Evolutionary conservation across 1,140 invertebrate species (phyloP), one percentile per base, ranked within the genome.

Genomic region (Trissolcus basalis): DNA sequence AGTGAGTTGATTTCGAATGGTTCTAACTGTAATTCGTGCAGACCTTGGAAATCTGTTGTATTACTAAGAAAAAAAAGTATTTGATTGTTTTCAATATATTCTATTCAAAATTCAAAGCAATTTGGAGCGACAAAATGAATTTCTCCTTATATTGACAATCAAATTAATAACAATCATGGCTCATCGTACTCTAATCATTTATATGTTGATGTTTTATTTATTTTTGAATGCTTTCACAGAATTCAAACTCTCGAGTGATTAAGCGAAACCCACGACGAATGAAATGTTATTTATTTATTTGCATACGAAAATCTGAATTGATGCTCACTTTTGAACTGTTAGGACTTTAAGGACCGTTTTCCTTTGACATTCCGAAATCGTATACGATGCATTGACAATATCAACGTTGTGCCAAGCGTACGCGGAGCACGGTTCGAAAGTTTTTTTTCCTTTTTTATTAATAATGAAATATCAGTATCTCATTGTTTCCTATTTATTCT

Each of bases 341-440:
- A 50, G 10, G 4, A 39, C 16, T 55, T 55, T 10, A 44, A 19
- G 27, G 39, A 14, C 39, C 63, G 27, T 67, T 44, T 14, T 67
- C 12, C 19, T 58, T 47, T 54, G 6, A 68, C 64, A 68, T 68
- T 68, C 55, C 64, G 53, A 44, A 51, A 44, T 36, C 13, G n/a
- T n/a, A 16, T 50, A 39, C 16, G 39, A 64, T 50, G 35, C 43
- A 43, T 54, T 10, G 54, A 68, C 64, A 68, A 68, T 59, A 68
- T 53, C 15, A 39, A 47, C 15, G 43, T 53, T 53, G 64, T 68
- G 64, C 64, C 64, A 68, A 68, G 36, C 7, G 9, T 48, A 35
- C n/a, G n/a, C 15, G 7, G 44, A 44, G 27, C 7, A 43, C 12
- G 13, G 12, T 44, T 45, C 11, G 14, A 63, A 44, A 11, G 43